These are phyloP conservation scores for Tetrao urogallus DNA, from an alignment of 2,113 vertebrate genomes.

Conservation along the genomic window DNA sequence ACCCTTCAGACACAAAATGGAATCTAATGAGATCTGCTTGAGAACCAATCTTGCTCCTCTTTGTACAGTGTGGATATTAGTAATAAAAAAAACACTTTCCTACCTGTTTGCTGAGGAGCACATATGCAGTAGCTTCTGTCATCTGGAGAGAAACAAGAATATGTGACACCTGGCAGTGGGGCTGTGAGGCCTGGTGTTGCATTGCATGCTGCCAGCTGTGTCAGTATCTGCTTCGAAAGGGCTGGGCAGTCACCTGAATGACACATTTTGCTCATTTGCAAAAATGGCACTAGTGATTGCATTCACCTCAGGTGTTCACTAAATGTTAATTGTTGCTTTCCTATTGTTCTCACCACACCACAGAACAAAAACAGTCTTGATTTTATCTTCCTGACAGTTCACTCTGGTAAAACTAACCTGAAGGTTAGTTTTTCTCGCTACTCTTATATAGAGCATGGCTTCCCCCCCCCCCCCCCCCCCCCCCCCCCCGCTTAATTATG, in stretches of 20 bases:
- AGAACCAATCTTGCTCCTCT: not conserved
- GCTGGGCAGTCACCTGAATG: not conserved
- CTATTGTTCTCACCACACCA: not conserved
- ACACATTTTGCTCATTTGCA: not conserved
- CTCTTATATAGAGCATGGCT: not conserved
- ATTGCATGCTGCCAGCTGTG: fast-evolving
- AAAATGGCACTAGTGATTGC: not conserved
- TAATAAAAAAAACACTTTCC: not conserved
- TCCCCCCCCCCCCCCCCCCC: too few relatives aligned
- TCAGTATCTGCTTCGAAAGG: not conserved
- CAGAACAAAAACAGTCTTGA: not conserved
- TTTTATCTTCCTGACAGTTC: not conserved
- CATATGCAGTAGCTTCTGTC: fast-evolving
- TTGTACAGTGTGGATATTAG: not conserved
- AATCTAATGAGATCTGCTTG: not conserved
- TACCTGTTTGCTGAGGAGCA: fast-evolving
- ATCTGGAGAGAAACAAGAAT: not conserved
- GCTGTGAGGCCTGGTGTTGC: fast-evolving
- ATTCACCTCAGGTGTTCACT: not conserved
- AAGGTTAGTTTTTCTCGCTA: not conserved
- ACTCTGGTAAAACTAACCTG: not conserved
- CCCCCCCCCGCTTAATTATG: not conserved
- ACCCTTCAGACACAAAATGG: not conserved
- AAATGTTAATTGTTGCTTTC: slow-evolving; percentile 6
- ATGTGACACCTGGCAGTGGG: too few relatives aligned